Percentiles rank a stretch among this genome's conserved stretches.
These are phyloP conservation scores for Physeter macrocephalus DNA, from an alignment of 2,113 vertebrate genomes.

Conservation along the genomic window DNA sequence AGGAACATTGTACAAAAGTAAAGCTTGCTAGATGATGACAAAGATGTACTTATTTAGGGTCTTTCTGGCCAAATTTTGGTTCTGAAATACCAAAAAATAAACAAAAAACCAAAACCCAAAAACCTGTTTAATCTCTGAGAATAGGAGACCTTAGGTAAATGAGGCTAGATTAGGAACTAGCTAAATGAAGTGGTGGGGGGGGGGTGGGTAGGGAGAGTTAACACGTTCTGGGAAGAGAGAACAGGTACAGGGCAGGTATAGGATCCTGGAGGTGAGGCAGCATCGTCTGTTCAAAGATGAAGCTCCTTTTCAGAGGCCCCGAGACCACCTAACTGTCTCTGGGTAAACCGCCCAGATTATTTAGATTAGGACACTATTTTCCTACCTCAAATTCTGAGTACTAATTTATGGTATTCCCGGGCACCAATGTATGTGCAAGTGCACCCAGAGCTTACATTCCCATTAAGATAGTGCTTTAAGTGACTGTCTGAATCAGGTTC, in stretches of 20 bases:
- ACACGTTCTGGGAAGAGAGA: neutral
- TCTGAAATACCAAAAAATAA: neutral
- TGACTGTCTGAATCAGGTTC: neutral
- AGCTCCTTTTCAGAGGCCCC: neutral
- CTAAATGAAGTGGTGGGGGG: neutral
- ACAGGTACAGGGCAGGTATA: accelerated
- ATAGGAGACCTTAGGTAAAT: neutral
- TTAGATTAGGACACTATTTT: neutral
- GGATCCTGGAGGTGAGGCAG: neutral
- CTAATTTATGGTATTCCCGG: neutral
- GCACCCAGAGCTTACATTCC: neutral
- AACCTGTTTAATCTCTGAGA: neutral
- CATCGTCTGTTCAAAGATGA: neutral
- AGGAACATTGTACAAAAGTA: neutral
- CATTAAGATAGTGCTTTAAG: neutral
- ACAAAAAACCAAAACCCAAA: neutral
- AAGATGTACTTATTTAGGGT: neutral
- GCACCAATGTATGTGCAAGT: neutral
- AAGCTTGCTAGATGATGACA: neutral
- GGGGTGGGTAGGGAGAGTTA: too few species aligned
- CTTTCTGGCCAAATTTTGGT: neutral
- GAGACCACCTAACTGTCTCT: neutral
- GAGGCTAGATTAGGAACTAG: neutral
- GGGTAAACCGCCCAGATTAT: neutral
- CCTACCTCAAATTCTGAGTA: neutral